Percentiles rank a stretch among this genome's conserved stretches.
Conservation (phyloP, 2,797 vertebrate genomes). For the Nannoperca obscura region DNA sequence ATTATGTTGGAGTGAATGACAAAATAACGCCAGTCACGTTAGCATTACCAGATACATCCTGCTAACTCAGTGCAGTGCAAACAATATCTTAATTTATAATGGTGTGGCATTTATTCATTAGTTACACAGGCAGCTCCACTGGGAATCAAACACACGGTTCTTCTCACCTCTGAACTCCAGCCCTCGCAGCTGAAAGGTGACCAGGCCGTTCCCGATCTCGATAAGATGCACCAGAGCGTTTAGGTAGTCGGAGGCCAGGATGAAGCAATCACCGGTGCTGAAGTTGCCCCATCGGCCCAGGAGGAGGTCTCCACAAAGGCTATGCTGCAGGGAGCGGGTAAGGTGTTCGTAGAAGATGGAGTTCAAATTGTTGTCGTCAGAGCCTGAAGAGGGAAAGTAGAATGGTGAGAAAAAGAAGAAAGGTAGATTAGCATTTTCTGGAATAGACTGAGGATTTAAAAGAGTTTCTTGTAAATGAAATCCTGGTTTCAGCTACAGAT, state of each 20-base stretch:
- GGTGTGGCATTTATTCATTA: background rate
- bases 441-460: background rate
- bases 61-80: background rate
- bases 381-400: constrained; percentile 81
- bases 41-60: background rate
- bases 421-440: background rate
- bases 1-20: too few species aligned
- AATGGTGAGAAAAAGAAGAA: background rate
- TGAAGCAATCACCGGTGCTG: constrained; percentile 97
- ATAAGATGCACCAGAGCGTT: constrained; percentile 97
- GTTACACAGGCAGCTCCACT: background rate
- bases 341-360: constrained; percentile 99
- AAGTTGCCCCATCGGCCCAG: constrained; percentile 98
- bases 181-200: constrained; percentile 97
- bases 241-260: constrained; percentile 98
- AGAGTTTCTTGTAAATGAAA: background rate
- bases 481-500: background rate
- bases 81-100: background rate
- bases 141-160: background rate
- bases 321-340: constrained; percentile 97
- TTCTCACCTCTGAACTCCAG: constrained; percentile 96
- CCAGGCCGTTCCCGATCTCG: constrained; percentile 96
- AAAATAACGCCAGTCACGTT: too few species aligned
- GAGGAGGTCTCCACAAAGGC: constrained; percentile 95
- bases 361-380: constrained; percentile 98